Evolutionary conservation across 1,140 invertebrate species (phyloP), one percentile per base, ranked within the genome.

Genomic region (Drosophila nigromelanica): DNA sequence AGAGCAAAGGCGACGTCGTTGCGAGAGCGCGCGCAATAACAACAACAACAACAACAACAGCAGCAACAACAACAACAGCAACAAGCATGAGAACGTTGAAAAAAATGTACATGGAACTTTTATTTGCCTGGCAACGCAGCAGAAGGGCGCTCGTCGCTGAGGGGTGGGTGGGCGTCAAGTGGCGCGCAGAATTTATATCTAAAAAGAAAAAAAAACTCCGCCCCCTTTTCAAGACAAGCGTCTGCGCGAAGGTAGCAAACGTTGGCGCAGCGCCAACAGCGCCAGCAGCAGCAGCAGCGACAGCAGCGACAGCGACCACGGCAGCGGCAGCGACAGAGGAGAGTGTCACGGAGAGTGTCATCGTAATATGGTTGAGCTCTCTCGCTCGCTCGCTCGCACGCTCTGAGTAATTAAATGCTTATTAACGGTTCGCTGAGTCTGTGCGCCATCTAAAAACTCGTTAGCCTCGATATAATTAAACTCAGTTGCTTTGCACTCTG

Each of bases 201-300:
- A 60, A 64, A 62, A 60, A 67, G 45, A 76, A 87, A 90, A 91
- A 87, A 91, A 91, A 91, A 91, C 90, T 91, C 90, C 90, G 90
- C 90, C 90, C 90, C 81, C 82, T 87, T 87, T 89, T 91, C 63
- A 91, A 91, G 90, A 91, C 90, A 80, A 82, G 81, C 76, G 82
- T 89, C 77, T 83, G 78, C 79, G 87, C 87, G 77, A 87, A 87
- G 82, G 82, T 89, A 89, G 63, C 73, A 60, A 60, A 79, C 83
- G 79, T 50, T 78, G 86, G 69, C 83, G 77, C 76, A 79, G 21
- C 68, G 78, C 64, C 71, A 74, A 72, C 76, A 62, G 37, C 64
- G 43, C 21, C 43, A 42, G 24, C 45, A 14, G 4, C 12, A 24
- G 12, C 40, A 15, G 30, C 12, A n/a, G 39, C 37, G n/a, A 10